phyloP scores from a whole-genome alignment of 1,140 invertebrate species.

The Drosophila rufa region DNA sequence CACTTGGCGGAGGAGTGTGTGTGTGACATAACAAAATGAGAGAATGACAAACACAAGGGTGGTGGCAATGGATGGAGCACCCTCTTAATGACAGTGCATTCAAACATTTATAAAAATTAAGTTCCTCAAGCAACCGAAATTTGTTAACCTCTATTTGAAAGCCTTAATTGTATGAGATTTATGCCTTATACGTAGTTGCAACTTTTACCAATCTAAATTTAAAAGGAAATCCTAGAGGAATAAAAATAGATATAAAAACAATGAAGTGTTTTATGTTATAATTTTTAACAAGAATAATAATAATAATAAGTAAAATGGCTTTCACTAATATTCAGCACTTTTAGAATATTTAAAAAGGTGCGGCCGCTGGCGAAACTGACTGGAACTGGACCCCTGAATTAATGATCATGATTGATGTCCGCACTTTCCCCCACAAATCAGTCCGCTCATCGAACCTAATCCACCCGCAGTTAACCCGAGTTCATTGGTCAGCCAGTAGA shows the following conservation, averaged over 20 bases:
- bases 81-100: neutral
- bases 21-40: neutral
- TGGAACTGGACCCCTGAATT: neutral
- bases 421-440: constrained; percentile 14
- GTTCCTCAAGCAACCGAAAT: too few relatives aligned
- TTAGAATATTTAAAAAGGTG: neutral
- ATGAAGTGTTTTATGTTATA: too few relatives aligned
- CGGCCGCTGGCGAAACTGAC: neutral
- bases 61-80: neutral
- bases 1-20: neutral
- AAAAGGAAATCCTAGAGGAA: too few relatives aligned
- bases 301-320: too few relatives aligned
- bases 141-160: neutral
- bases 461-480: constrained; percentile 22
- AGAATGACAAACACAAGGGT: too few relatives aligned
- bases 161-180: neutral
- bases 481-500: neutral
- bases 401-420: constrained; percentile 25
- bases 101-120: neutral
- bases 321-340: neutral
- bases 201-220: too few relatives aligned
- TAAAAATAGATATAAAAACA: too few relatives aligned
- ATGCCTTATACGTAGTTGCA: too few relatives aligned
- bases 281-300: too few relatives aligned
- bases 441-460: constrained; percentile 36